Conservation (phyloP, 64 coral and sea anemone species). For the Trachythela sp. region DNA sequence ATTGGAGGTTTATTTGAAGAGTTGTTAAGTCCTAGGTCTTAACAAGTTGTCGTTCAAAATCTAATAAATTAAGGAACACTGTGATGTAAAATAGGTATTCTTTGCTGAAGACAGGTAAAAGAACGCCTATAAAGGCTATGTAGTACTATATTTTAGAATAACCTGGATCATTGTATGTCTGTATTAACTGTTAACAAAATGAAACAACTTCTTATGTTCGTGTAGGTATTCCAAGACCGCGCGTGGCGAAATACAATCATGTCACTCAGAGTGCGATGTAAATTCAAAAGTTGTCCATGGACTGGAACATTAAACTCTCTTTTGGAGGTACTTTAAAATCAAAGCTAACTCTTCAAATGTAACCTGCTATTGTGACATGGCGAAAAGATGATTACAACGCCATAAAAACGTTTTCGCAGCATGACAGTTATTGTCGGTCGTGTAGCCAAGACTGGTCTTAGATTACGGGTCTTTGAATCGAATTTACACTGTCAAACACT, state of each 20-base stretch:
- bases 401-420: too few species aligned
- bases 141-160: too few species aligned
- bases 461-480: too few species aligned
- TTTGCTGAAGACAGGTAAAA: not conserved
- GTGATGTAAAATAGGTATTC: not conserved
- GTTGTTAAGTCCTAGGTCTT: not conserved
- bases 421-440: too few species aligned
- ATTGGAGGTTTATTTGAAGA: not conserved
- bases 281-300: not conserved
- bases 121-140: not conserved
- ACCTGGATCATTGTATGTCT: too few species aligned
- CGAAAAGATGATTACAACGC: not conserved
- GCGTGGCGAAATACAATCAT: conserved; percentile 19
- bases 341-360: too few species aligned
- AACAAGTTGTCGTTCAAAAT: not conserved
- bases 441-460: too few species aligned
- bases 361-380: not conserved
- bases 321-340: conserved; percentile 28
- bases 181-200: too few species aligned
- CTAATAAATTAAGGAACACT: not conserved
- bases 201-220: too few species aligned
- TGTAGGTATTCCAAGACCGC: not conserved
- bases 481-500: too few species aligned
- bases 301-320: not conserved
- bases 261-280: not conserved